Evolutionary conservation across 2,888 invertebrate species (phyloP).

Genomic region (Hypolimnas misippus): DNA sequence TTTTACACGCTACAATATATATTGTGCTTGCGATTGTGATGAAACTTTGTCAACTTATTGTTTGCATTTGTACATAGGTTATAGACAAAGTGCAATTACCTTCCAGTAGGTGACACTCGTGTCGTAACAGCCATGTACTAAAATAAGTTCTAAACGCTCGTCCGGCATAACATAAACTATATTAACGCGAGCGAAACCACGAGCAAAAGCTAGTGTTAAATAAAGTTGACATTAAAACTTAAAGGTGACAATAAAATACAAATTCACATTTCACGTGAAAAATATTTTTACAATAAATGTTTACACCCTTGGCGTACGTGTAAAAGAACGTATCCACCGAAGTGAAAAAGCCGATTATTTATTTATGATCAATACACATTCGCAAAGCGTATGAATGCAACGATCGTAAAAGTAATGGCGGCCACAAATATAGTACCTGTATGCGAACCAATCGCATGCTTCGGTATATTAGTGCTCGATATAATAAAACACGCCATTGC

Average conservation of each 20-base stretch:
- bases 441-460: constrained; percentile 40
- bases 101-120: too few species aligned
- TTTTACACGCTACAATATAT: too few species aligned
- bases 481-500: constrained; percentile 47
- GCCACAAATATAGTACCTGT: constrained; percentile 41
- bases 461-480: constrained; percentile 43
- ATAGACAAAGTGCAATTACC: too few species aligned
- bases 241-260: constrained; percentile 4
- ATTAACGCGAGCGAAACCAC: too few species aligned
- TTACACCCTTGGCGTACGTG: constrained; percentile 23
- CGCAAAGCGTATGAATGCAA: constrained; percentile 38
- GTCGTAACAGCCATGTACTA: too few species aligned
- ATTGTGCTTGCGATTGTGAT: too few species aligned
- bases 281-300: constrained; percentile 16
- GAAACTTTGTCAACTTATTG: too few species aligned
- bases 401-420: constrained; percentile 40
- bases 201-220: background rate
- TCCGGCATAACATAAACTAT: too few species aligned
- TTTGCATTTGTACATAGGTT: too few species aligned
- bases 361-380: constrained; percentile 36
- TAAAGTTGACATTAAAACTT: background rate
- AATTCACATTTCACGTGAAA: constrained; percentile 15
- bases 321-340: constrained; percentile 30
- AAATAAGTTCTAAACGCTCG: too few species aligned
- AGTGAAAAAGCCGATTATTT: constrained; percentile 38